phyloP scores from a whole-genome alignment of 1,140 invertebrate species.

The Heliothis virescens region DNA sequence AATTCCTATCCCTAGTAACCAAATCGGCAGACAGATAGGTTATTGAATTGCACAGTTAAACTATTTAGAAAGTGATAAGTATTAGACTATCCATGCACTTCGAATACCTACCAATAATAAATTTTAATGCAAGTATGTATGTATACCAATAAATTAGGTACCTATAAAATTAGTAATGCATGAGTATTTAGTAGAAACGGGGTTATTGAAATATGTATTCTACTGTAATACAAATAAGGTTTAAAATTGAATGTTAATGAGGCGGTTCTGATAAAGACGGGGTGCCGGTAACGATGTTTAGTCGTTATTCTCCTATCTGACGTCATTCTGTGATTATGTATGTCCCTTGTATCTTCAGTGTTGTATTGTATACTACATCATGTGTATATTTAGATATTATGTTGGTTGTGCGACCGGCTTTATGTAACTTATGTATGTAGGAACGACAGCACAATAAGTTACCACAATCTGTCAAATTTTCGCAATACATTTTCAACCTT shows the following conservation, averaged over 20 bases:
- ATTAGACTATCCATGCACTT: no score
- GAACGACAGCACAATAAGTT: no score
- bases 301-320: constrained; percentile 25
- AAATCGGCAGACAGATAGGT: no score
- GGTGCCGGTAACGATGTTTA: constrained; percentile 17
- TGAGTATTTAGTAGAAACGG: neutral
- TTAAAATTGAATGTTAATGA: neutral
- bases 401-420: neutral
- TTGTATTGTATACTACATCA: neutral
- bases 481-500: no score
- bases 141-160: no score
- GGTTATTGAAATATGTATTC: neutral
- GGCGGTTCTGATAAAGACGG: neutral
- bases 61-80: no score
- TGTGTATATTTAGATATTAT: neutral
- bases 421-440: neutral
- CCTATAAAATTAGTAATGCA: no score
- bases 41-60: no score
- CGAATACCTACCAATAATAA: no score
- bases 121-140: no score
- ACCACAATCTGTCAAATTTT: no score
- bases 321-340: constrained; percentile 23
- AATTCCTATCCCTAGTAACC: no score
- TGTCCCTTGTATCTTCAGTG: constrained; percentile 6
- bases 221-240: neutral